Evolutionary conservation across 2,797 vertebrate species (phyloP).

Genomic region (Protosalanx chinensis): DNA sequence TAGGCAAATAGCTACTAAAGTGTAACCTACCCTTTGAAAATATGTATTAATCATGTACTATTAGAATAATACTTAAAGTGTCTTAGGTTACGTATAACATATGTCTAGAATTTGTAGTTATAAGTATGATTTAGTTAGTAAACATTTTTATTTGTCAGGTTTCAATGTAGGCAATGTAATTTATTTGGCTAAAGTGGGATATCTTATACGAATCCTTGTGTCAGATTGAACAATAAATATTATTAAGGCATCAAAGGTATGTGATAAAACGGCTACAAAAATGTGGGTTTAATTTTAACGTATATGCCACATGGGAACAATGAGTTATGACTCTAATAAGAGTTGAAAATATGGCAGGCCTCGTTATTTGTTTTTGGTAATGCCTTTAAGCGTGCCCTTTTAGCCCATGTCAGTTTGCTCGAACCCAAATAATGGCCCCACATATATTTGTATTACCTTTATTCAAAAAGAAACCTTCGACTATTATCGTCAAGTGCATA

Average conservation of each 20-base stretch:
- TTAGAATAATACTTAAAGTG: background rate
- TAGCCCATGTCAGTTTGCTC: background rate
- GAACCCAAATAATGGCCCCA: background rate
- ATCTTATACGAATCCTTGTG: too few relatives aligned
- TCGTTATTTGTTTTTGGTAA: background rate
- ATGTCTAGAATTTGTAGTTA: too few relatives aligned
- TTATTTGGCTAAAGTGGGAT: too few relatives aligned
- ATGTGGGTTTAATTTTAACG: background rate
- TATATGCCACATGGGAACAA: background rate
- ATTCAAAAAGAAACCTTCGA: background rate
- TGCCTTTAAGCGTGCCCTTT: background rate
- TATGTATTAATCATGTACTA: background rate
- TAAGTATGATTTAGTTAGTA: too few relatives aligned
- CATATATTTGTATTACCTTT: background rate
- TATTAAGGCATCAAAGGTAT: background rate
- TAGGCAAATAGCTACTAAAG: background rate
- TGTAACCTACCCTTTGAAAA: too few relatives aligned
- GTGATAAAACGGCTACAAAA: background rate
- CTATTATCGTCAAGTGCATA: background rate
- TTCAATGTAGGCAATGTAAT: too few relatives aligned
- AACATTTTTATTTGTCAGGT: too few relatives aligned
- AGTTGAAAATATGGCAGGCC: background rate
- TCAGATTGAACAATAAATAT: too few relatives aligned
- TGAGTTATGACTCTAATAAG: background rate
- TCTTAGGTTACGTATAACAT: too few relatives aligned